Percentiles rank a stretch among this genome's conserved stretches.
These are phyloP conservation scores for Dreissena rostriformis DNA, from an alignment of 1,140 invertebrate species.

Conservation along the genomic window DNA sequence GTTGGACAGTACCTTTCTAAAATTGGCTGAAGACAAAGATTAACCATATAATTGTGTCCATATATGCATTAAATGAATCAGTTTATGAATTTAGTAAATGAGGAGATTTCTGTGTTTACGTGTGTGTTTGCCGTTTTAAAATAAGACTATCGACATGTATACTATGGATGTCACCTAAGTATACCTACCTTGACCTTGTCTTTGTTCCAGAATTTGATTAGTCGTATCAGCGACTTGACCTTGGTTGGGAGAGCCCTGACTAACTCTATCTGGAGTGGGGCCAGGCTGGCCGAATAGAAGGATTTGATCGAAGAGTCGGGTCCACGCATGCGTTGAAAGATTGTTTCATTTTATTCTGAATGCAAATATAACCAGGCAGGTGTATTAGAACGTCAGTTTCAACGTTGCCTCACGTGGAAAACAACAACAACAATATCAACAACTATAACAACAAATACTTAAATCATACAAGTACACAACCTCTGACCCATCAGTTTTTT, in stretches of 20 bases:
- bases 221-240: conserved; percentile 34
- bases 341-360: too few species aligned
- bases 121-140: not conserved
- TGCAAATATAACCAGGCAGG: too few species aligned
- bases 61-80: not conserved
- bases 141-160: not conserved
- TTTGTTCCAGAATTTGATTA: conserved; percentile 42
- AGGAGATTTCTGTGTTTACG: too few species aligned
- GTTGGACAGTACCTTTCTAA: not conserved
- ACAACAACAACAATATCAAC: too few species aligned
- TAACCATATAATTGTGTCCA: not conserved
- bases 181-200: not conserved
- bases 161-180: not conserved
- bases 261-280: not conserved
- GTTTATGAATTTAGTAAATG: not conserved
- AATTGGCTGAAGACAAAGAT: not conserved
- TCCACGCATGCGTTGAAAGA: not conserved
- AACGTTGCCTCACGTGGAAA: too few species aligned
- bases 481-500: too few species aligned
- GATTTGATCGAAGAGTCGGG: not conserved
- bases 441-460: too few species aligned
- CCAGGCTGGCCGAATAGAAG: conserved; percentile 2
- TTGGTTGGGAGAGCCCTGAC: not conserved
- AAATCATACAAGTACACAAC: too few species aligned
- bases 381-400: too few species aligned